Conservation (phyloP, 2,888 invertebrate species). For the Spisula subtruncata region DNA sequence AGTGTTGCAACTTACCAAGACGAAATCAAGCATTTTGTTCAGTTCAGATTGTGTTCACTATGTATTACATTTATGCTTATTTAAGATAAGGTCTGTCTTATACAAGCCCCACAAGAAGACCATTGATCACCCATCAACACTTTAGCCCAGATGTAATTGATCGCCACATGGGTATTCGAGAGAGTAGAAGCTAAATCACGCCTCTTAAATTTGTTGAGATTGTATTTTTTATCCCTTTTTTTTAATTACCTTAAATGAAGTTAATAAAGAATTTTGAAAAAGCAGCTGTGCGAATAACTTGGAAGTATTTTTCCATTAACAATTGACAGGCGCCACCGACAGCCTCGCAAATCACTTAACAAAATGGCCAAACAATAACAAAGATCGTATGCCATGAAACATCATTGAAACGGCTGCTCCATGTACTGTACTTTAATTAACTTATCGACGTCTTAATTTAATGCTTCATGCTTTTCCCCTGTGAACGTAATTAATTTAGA, state of each 20-base stretch:
- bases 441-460: slow-evolving; percentile 8
- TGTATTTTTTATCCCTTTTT: not conserved
- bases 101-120: no score
- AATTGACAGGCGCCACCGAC: not conserved
- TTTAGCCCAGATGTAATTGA: no score
- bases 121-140: no score
- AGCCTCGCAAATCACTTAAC: not conserved
- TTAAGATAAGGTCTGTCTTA: no score
- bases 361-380: slow-evolving; percentile 1
- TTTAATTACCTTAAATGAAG: slow-evolving; percentile 1
- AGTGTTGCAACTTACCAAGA: no score
- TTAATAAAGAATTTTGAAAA: not conserved
- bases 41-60: no score
- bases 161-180: no score
- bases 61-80: no score
- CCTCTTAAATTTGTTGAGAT: not conserved
- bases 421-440: not conserved
- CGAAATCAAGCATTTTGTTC: no score
- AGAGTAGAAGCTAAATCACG: not conserved
- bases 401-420: not conserved
- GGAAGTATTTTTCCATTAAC: not conserved
- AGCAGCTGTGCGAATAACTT: not conserved
- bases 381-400: not conserved
- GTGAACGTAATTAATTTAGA: slow-evolving; percentile 10
- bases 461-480: not conserved